These are phyloP conservation scores for Himalopsyche anomala DNA, from an alignment of 2,888 invertebrate genomes.

Conservation along the genomic window DNA sequence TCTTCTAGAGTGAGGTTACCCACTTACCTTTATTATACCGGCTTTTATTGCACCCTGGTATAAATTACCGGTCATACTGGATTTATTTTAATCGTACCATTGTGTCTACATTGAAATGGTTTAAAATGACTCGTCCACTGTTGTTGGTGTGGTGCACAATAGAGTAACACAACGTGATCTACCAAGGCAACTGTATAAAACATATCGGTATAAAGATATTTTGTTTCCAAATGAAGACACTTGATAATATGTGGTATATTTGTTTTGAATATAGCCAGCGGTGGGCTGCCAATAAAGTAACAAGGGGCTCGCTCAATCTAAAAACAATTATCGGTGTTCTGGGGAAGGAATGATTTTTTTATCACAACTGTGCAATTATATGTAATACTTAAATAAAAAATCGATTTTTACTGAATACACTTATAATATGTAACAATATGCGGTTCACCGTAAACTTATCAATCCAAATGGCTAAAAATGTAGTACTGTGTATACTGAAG, in stretches of 20 bases:
- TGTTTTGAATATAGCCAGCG: no score
- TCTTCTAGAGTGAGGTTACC: neutral
- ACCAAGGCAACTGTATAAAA: neutral
- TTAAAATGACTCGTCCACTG: slow-evolving; percentile 13
- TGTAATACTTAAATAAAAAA: no score
- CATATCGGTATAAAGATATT: neutral
- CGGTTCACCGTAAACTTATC: no score
- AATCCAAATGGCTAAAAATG: no score
- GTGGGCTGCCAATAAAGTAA: no score
- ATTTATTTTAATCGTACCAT: neutral
- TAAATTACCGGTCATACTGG: slow-evolving; percentile 6
- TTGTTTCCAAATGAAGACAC: neutral
- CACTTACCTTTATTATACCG: neutral
- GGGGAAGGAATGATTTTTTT: no score
- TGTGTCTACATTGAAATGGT: slow-evolving; percentile 5
- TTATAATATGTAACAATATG: no score
- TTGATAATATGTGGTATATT: neutral
- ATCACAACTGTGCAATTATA: no score
- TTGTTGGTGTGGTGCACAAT: neutral
- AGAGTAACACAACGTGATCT: neutral
- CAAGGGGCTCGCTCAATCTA: no score
- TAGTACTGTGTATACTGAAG: no score
- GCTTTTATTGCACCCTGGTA: neutral
- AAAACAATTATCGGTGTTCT: no score
- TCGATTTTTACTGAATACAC: no score